Percentiles rank a stretch among this genome's conserved stretches.
These are phyloP conservation scores for Corydoras maculifer DNA, from an alignment of 2,113 vertebrate species.

Conservation along the genomic window DNA sequence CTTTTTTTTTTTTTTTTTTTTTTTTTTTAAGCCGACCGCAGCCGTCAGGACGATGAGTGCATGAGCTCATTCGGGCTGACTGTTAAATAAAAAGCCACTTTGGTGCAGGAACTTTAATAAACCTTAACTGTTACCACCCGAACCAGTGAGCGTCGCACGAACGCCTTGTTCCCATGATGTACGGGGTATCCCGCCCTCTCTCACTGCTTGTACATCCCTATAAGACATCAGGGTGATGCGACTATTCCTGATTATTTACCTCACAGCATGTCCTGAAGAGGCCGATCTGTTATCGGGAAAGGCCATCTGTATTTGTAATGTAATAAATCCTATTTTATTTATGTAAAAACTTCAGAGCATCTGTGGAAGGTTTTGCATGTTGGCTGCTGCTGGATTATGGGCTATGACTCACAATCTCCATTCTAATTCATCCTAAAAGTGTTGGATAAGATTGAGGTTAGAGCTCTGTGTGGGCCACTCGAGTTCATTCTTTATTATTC, in stretches of 20 bases:
- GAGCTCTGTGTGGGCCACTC: too few relatives aligned
- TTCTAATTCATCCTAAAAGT: too few relatives aligned
- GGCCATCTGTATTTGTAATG: too few relatives aligned
- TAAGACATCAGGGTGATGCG: not conserved
- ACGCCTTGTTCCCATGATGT: not conserved
- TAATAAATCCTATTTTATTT: too few relatives aligned
- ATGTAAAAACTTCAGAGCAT: too few relatives aligned
- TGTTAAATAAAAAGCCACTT: constrained; percentile 8
- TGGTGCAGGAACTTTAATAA: constrained; percentile 8
- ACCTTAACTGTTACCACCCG: not conserved
- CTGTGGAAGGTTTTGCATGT: too few relatives aligned
- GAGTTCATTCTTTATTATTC: too few relatives aligned
- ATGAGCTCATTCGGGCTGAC: not conserved
- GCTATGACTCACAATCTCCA: too few relatives aligned
- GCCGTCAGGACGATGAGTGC: not conserved
- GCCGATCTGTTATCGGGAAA: too few relatives aligned
- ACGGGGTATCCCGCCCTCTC: not conserved
- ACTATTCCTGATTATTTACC: not conserved
- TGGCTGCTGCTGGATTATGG: too few relatives aligned
- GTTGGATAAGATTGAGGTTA: too few relatives aligned
- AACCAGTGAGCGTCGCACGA: not conserved
- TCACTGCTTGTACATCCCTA: not conserved
- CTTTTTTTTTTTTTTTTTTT: constrained; percentile 1
- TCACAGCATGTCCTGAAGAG: not conserved
- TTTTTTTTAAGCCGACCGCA: not conserved